Evolutionary conservation across 1,140 invertebrate genomes (phyloP), one percentile per base, ranked within the genome.

Genomic region (Neotoxoptera formosana): DNA sequence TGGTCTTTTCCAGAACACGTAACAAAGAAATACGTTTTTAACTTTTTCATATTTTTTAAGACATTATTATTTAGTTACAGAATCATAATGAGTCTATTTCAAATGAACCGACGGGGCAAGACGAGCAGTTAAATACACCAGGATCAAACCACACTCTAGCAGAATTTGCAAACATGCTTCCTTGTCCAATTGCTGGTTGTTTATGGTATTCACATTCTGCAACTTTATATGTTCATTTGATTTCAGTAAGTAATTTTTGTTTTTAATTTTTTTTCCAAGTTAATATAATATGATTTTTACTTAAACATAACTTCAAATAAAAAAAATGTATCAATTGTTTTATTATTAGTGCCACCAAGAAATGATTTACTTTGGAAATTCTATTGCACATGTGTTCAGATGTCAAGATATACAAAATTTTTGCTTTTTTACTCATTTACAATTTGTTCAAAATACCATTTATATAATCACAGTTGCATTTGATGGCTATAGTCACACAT

Each of bases 161-260:
- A 4, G 91, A 93, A 83, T 53, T 93, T 86, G 81, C 91, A 36
- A 86, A 36, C 11, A 93, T 86, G 91, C 48, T 93, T 56, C 91
- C 91, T 53, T 93, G 91, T 93, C 91, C 91, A 60, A 53, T 93
- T 48, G 48, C 91, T 86, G 91, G 91, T 20, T 93, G 91, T 21
- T 84, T 93, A 36, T 93, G 91, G 91, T 86, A 93, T 83, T 93
- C 91, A 30, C 81, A 86, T 47, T 93, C 91, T 53, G 81, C 81
- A 53, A 86, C 91, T 34, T 84, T 93, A 45, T 93, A 93, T 93
- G 91, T 93, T 36, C 91, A 93, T 86, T 51, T 93, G 14, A 56
- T 83, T 93, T 41, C 91, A 56, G 91, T 93, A 56, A 93, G 91
- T 56, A 3, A 90, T 60, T 67, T 41, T 48, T 20, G 7, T 60